Evolutionary conservation across 1,140 invertebrate species (phyloP).

Genomic region (Muscidifurax raptorellus): DNA sequence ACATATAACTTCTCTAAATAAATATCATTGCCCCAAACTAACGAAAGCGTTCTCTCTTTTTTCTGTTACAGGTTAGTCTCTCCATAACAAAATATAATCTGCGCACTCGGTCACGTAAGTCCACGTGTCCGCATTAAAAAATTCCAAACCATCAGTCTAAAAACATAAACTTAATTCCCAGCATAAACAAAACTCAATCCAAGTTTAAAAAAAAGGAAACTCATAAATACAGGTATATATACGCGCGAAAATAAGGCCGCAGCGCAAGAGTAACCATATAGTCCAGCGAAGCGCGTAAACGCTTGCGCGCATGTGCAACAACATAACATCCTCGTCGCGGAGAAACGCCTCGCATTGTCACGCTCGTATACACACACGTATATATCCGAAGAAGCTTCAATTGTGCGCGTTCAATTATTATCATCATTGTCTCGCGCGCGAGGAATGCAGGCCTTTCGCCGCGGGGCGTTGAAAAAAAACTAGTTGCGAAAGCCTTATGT

Average conservation of each 20-base stretch:
- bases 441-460: conserved; percentile 38
- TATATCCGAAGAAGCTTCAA: conserved; percentile 19
- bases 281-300: neutral
- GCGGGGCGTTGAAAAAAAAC: conserved; percentile 10
- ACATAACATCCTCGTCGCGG: neutral
- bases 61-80: too few species aligned
- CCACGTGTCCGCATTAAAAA: too few species aligned
- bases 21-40: too few species aligned
- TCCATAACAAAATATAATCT: too few species aligned
- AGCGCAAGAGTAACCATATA: neutral
- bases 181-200: too few species aligned
- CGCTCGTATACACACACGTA: neutral
- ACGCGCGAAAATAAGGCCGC: neutral
- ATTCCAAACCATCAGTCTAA: too few species aligned
- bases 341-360: conserved; percentile 3
- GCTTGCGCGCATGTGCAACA: neutral
- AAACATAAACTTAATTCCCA: too few species aligned
- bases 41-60: too few species aligned
- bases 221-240: too few species aligned
- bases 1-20: too few species aligned
- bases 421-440: conserved; percentile 14
- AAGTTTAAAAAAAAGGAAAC: neutral
- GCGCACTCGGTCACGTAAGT: too few species aligned
- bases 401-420: conserved; percentile 18
- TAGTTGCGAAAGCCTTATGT: neutral